These are phyloP conservation scores for Sipha flava DNA, from an alignment of 1,140 invertebrate species.

Conservation along the genomic window DNA sequence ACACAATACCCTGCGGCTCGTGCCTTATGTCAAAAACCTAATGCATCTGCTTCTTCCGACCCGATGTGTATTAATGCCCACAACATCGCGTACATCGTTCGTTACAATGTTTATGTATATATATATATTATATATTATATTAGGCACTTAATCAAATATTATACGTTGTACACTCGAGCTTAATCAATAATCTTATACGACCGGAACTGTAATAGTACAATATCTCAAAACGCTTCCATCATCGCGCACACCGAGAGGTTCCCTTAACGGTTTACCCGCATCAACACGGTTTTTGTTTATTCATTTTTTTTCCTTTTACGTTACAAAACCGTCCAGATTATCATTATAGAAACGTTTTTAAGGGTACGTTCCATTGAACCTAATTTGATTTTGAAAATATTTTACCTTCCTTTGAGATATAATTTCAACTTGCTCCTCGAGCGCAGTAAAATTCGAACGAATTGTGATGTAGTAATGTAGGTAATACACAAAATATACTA, in stretches of 20 bases:
- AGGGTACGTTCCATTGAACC: too few species aligned
- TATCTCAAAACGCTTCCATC: not conserved
- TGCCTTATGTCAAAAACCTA: conserved; percentile 31
- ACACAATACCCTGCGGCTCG: conserved; percentile 26
- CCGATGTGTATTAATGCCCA: not conserved
- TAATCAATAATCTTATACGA: not conserved
- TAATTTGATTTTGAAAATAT: not conserved
- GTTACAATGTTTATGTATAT: too few species aligned
- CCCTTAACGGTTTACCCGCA: too few species aligned
- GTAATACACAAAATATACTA: not conserved
- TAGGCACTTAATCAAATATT: conserved; percentile 26
- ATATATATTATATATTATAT: too few species aligned
- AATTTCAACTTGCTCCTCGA: not conserved
- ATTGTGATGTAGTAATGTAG: too few species aligned
- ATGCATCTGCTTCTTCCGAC: conserved; percentile 28
- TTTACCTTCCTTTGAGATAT: not conserved
- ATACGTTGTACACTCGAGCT: not conserved
- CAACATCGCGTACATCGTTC: not conserved
- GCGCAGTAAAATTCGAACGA: too few species aligned
- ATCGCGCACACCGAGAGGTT: too few species aligned
- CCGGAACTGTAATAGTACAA: not conserved
- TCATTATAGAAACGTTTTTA: too few species aligned
- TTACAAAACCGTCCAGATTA: too few species aligned
- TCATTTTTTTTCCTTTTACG: too few species aligned
- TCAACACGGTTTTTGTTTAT: not conserved